Conservation (phyloP, 2,888 invertebrate genomes). For the Thecophora atra region DNA sequence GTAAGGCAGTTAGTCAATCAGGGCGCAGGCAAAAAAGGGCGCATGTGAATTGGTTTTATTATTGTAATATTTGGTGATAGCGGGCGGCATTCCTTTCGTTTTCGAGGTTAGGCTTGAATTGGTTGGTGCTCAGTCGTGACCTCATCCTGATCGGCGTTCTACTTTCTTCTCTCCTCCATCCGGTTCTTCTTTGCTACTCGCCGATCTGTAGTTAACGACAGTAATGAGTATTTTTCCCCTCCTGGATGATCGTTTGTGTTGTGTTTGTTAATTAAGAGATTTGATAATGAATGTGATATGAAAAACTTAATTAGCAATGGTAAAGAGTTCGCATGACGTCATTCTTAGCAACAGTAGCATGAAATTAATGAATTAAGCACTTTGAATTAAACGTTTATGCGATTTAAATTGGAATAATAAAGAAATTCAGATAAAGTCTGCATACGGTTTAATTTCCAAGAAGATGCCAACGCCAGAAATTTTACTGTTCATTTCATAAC, state of each 20-base stretch:
- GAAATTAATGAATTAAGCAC: too few relatives aligned
- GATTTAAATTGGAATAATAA: not conserved
- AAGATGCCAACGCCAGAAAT: too few relatives aligned
- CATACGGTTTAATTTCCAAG: too few relatives aligned
- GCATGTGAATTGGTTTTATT: not conserved
- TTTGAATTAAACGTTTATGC: too few relatives aligned
- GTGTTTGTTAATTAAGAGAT: conserved; percentile 27
- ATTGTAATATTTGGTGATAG: not conserved
- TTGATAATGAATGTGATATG: conserved; percentile 21
- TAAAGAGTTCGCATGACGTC: not conserved
- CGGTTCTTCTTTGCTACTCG: not conserved
- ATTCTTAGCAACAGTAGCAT: not conserved
- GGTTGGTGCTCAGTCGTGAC: not conserved
- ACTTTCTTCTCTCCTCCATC: not conserved
- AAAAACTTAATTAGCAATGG: conserved; percentile 22
- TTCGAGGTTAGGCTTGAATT: too few relatives aligned
- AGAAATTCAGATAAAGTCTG: too few relatives aligned
- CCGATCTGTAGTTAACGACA: not conserved
- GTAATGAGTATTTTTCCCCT: not conserved
- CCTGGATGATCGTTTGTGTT: not conserved
- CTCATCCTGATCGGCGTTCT: not conserved
- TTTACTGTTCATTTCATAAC: too few relatives aligned
- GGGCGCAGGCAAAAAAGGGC: not conserved
- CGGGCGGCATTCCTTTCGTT: not conserved
- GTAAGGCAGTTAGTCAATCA: conserved; percentile 5